phyloP scores from a whole-genome alignment of 2,113 vertebrate genomes.

The Odontesthes bonariensis region DNA sequence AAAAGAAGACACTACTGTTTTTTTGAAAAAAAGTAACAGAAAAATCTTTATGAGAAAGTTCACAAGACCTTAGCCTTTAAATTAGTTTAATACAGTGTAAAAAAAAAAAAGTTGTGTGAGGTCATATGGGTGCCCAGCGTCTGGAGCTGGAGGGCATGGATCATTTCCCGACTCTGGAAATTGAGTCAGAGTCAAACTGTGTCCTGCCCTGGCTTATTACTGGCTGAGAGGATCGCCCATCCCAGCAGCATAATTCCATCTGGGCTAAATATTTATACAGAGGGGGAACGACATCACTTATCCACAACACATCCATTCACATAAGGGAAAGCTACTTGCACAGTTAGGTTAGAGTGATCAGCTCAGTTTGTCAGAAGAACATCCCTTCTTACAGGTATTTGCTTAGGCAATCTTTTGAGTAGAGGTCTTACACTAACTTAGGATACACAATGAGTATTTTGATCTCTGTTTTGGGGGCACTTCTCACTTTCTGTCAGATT shows the following conservation, averaged over 20 bases:
- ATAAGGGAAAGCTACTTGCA: conserved; percentile 69
- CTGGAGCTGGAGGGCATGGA: conserved; percentile 72
- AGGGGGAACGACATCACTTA: conserved; percentile 83
- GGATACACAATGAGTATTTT: conserved; percentile 70
- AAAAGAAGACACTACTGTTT: not conserved
- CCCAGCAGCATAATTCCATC: conserved; percentile 85
- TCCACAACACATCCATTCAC: conserved; percentile 84
- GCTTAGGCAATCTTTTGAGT: conserved; percentile 29
- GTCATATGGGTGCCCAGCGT: conserved; percentile 70
- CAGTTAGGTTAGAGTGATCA: conserved; percentile 33
- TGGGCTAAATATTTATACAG: conserved; percentile 87
- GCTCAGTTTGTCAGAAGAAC: conserved; percentile 38
- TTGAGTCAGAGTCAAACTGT: conserved; percentile 81
- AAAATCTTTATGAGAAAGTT: not conserved
- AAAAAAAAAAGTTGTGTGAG: conserved; percentile 65
- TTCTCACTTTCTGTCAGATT: conserved; percentile 74
- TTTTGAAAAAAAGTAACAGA: not conserved
- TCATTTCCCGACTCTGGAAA: conserved; percentile 83
- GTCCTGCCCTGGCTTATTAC: conserved; percentile 80
- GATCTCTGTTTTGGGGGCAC: conserved; percentile 56
- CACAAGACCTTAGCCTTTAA: conserved; percentile 28
- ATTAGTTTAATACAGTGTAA: conserved; percentile 51
- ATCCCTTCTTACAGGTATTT: conserved; percentile 49
- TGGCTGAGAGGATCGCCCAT: conserved; percentile 85
- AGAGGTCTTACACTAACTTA: conserved; percentile 24